phyloP scores from a whole-genome alignment of 2,888 invertebrate species.

The Magallana nippona region DNA sequence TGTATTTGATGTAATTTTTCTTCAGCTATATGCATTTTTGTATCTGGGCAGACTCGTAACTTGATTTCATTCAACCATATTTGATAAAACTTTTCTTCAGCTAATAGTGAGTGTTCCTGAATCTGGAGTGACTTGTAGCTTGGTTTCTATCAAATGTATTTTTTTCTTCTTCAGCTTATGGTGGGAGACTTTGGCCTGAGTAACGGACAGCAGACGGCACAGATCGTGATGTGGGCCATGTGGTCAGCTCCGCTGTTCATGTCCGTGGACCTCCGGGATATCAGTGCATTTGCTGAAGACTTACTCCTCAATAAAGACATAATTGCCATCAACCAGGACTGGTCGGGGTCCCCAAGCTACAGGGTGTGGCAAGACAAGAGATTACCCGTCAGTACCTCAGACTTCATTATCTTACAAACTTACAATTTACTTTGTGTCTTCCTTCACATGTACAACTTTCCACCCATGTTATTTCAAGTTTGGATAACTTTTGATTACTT shows the following conservation, averaged over 20 bases:
- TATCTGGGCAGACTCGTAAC: too few relatives aligned
- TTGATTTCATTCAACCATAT: too few relatives aligned
- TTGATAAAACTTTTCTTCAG: too few relatives aligned
- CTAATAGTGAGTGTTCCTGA: too few relatives aligned
- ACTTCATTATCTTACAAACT: background rate
- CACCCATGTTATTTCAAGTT: too few relatives aligned
- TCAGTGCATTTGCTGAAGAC: slow-evolving; percentile 92
- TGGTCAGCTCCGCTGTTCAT: slow-evolving; percentile 96
- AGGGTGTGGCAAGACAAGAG: slow-evolving; percentile 81
- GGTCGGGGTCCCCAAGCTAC: slow-evolving; percentile 93
- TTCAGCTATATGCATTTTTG: too few relatives aligned
- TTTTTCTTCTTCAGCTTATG: slow-evolving; percentile 85
- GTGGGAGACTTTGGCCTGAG: slow-evolving; percentile 96
- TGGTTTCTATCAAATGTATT: background rate
- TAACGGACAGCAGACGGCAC: slow-evolving; percentile 95
- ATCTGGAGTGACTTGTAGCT: too few relatives aligned
- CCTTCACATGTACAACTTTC: too few relatives aligned
- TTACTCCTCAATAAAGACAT: slow-evolving; percentile 94
- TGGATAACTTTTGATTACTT: too few relatives aligned
- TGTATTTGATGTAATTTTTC: too few relatives aligned
- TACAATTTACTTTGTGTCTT: background rate
- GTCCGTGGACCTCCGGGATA: slow-evolving; percentile 94
- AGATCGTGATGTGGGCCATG: slow-evolving; percentile 98
- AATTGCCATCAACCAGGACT: slow-evolving; percentile 95
- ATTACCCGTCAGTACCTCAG: background rate